These are phyloP conservation scores for Crossocerus cetratus DNA, from an alignment of 2,888 invertebrate genomes.

Conservation along the genomic window DNA sequence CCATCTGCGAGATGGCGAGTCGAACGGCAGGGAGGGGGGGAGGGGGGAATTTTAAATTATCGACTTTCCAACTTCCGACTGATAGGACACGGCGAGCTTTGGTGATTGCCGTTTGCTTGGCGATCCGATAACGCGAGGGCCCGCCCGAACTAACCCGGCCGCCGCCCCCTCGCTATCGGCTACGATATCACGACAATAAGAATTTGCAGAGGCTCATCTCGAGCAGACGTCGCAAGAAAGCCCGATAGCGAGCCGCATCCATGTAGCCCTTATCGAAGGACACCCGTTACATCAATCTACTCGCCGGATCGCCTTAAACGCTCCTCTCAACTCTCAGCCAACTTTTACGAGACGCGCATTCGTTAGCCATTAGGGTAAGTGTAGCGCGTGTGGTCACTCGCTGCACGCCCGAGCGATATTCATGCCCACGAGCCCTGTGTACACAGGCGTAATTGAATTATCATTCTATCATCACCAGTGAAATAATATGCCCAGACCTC, in stretches of 20 bases:
- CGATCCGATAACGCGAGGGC: too few species aligned
- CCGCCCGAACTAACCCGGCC: too few species aligned
- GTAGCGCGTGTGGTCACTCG: slow-evolving; percentile 53
- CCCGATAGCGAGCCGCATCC: slow-evolving; percentile 15
- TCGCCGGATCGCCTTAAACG: slow-evolving; percentile 53
- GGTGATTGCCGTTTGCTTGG: too few species aligned
- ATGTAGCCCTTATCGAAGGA: slow-evolving; percentile 24
- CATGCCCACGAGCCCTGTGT: slow-evolving; percentile 45
- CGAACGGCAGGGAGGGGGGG: too few species aligned
- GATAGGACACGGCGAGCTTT: too few species aligned
- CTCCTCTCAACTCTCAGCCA: slow-evolving; percentile 46
- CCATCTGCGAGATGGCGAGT: too few species aligned
- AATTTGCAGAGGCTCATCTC: slow-evolving; percentile 11
- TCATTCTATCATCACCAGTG: slow-evolving; percentile 53
- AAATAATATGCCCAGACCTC: slow-evolving; percentile 34
- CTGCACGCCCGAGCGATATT: slow-evolving; percentile 44
- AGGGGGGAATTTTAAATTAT: too few species aligned
- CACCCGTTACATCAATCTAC: slow-evolving; percentile 54
- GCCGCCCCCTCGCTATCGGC: not conserved
- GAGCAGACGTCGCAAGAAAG: slow-evolving; percentile 6
- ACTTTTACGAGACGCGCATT: slow-evolving; percentile 62
- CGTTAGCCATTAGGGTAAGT: slow-evolving; percentile 63
- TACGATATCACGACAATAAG: not conserved
- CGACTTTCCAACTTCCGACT: too few species aligned
- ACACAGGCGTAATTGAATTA: slow-evolving; percentile 61